phyloP scores from a whole-genome alignment of 2,113 vertebrate species.

The Hippocampus abdominalis region DNA sequence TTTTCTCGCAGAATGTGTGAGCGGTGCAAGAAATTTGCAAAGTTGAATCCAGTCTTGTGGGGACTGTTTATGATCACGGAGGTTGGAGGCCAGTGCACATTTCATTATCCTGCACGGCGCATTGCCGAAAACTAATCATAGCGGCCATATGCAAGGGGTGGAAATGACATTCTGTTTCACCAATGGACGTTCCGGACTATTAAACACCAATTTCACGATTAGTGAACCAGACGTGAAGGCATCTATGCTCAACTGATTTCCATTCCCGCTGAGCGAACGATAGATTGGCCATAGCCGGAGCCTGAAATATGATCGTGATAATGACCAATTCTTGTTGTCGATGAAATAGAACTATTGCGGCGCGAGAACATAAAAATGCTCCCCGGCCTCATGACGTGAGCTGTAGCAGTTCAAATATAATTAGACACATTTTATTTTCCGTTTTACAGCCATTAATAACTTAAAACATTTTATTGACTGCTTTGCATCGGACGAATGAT shows the following conservation, averaged over 20 bases:
- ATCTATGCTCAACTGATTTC: conserved; percentile 42
- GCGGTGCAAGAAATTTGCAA: not conserved
- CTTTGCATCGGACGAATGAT: no score
- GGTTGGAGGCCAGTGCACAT: conserved; percentile 32
- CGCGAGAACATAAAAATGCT: no score
- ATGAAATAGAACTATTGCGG: not conserved
- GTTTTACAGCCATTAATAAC: no score
- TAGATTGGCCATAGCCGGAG: conserved; percentile 12
- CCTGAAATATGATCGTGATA: not conserved
- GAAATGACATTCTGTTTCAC: conserved; percentile 48
- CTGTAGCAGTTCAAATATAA: no score
- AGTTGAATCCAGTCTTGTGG: conserved; percentile 5
- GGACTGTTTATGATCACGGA: conserved; percentile 35
- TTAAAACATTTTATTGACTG: no score
- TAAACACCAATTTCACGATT: conserved; percentile 64
- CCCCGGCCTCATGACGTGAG: no score
- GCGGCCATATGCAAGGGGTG: conserved; percentile 48
- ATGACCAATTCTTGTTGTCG: not conserved
- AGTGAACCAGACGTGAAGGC: conserved; percentile 54
- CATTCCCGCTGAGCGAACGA: conserved; percentile 17
- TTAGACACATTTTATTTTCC: no score
- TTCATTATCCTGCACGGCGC: conserved; percentile 28
- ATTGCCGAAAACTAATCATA: conserved; percentile 50
- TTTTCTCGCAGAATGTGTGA: not conserved
- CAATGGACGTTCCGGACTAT: conserved; percentile 49